Evolutionary conservation across 2,888 invertebrate genomes (phyloP).

Genomic region (Timema podura): DNA sequence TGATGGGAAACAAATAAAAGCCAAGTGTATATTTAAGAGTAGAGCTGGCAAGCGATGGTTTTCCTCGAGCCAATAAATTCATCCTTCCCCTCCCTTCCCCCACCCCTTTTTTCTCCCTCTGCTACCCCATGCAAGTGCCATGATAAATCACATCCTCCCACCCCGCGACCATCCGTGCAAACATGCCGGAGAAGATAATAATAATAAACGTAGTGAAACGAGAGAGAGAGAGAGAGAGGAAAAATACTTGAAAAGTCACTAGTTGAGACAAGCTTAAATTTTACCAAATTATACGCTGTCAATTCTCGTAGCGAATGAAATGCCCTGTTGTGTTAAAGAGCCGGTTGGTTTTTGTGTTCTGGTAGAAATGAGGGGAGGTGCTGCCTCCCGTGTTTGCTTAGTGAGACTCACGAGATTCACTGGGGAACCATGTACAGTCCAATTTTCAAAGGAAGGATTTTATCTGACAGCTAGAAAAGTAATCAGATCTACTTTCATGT

Average conservation of each 20-base stretch:
- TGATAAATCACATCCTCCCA: slow-evolving; percentile 28
- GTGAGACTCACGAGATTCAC: too few species aligned
- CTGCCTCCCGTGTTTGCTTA: too few species aligned
- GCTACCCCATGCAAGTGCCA: background rate
- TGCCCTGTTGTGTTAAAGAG: slow-evolving; percentile 11
- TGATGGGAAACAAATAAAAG: slow-evolving; percentile 20
- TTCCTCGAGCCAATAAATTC: slow-evolving; percentile 29
- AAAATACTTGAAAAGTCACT: slow-evolving; percentile 23
- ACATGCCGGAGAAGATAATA: slow-evolving; percentile 21
- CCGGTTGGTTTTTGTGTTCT: background rate
- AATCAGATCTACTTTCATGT: too few species aligned
- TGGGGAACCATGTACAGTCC: too few species aligned
- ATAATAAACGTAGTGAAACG: too few species aligned
- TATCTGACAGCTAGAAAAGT: too few species aligned
- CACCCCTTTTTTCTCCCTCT: background rate
- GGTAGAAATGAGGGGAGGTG: too few species aligned
- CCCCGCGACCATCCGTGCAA: slow-evolving; percentile 19
- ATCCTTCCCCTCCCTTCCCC: slow-evolving; percentile 16
- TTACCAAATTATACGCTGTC: slow-evolving; percentile 28
- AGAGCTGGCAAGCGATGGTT: slow-evolving; percentile 7
- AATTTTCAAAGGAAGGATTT: too few species aligned
- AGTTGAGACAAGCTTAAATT: slow-evolving; percentile 27
- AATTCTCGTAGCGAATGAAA: slow-evolving; percentile 26
- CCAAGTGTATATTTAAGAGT: slow-evolving; percentile 9
- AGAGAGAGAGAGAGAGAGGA: background rate